phyloP scores from a whole-genome alignment of 2,888 invertebrate genomes.

The Chydorus sphaericus region DNA sequence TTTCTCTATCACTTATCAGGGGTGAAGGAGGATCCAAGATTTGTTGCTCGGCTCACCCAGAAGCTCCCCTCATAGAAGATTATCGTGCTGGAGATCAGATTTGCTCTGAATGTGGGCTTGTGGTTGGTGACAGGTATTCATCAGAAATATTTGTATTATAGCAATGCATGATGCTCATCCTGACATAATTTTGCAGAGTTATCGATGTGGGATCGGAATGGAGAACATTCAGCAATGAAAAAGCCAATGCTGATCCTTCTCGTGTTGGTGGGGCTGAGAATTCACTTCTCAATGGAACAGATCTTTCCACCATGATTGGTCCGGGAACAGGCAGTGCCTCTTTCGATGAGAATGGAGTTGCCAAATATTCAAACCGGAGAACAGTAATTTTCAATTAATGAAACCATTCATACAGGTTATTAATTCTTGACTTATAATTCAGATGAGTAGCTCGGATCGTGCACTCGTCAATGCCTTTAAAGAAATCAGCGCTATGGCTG shows the following conservation, averaged over 20 bases:
- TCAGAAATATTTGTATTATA: background rate
- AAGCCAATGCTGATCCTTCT: constrained; percentile 89
- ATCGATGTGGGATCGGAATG: constrained; percentile 99
- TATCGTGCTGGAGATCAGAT: constrained; percentile 98
- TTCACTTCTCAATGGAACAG: constrained; percentile 83
- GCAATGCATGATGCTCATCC: background rate
- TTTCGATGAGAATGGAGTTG: constrained; percentile 66
- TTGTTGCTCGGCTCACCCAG: constrained; percentile 79
- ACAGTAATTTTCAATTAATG: constrained; percentile 32
- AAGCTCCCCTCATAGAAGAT: constrained; percentile 91
- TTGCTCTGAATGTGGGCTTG: constrained; percentile 98
- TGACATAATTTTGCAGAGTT: constrained; percentile 47
- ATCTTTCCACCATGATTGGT: constrained; percentile 91
- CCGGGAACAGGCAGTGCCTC: constrained; percentile 56
- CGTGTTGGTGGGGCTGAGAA: constrained; percentile 99
- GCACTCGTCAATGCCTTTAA: constrained; percentile 89
- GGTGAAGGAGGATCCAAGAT: constrained; percentile 5
- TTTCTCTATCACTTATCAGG: background rate
- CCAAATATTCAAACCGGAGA: constrained; percentile 47
- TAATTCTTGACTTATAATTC: constrained; percentile 1
- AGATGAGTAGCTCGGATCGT: constrained; percentile 90
- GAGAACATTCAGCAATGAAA: constrained; percentile 98
- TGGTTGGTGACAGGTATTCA: constrained; percentile 87
- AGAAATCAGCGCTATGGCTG: constrained; percentile 96
- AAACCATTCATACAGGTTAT: background rate